These are phyloP conservation scores for Polypterus senegalus DNA, from an alignment of 2,113 vertebrate genomes.

Conservation along the genomic window DNA sequence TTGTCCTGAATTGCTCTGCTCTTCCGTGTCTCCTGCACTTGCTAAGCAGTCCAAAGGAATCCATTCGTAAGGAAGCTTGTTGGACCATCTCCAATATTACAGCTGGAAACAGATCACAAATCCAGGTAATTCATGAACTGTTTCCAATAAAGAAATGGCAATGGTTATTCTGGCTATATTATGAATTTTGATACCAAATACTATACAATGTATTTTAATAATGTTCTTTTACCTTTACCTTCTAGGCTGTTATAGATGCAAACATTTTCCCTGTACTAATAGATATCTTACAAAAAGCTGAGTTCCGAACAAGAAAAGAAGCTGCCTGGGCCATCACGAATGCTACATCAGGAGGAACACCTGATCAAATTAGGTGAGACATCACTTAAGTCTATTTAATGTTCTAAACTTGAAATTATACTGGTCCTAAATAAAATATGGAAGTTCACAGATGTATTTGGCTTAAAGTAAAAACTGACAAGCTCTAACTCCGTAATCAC, in stretches of 20 bases:
- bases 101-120: constrained; percentile 89
- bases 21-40: constrained; percentile 92
- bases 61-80: constrained; percentile 94
- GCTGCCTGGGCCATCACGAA: constrained; percentile 97
- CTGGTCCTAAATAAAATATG: too few relatives aligned
- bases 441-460: too few relatives aligned
- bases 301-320: constrained; percentile 94
- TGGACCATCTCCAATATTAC: constrained; percentile 99
- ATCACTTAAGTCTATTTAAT: too few relatives aligned
- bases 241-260: constrained; percentile 85
- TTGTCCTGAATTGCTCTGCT: constrained; percentile 94
- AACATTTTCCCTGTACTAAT: constrained; percentile 97
- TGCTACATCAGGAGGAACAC: constrained; percentile 88
- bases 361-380: constrained; percentile 86
- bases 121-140: constrained; percentile 60
- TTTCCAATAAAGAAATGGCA: background rate
- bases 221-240: constrained; percentile 4
- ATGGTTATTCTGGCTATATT: background rate
- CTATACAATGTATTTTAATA: too few relatives aligned
- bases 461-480: too few relatives aligned
- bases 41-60: constrained; percentile 91
- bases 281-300: constrained; percentile 92
- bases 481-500: too few relatives aligned
- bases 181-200: too few relatives aligned
- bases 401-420: too few relatives aligned